A percentile compares a stretch with the other conserved stretches of the same genome.
Evolutionary conservation across 2,888 invertebrate species (phyloP).

Genomic region (Sepioteuthis lessoniana): DNA sequence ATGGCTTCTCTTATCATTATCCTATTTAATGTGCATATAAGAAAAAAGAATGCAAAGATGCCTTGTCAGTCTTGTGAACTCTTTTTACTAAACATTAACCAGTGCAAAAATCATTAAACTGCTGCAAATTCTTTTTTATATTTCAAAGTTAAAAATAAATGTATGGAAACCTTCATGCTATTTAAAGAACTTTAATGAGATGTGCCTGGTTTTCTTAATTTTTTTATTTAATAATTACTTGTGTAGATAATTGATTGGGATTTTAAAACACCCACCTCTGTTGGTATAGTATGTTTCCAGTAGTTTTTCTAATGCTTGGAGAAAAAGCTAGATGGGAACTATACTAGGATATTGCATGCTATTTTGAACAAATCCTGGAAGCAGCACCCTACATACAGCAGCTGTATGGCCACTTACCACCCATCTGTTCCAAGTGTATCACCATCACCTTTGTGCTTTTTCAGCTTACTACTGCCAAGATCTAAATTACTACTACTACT

Average conservation of each 20-base stretch:
- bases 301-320: not conserved
- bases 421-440: no score
- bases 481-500: no score
- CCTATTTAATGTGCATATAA: not conserved
- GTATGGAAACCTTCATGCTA: not conserved
- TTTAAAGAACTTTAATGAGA: not conserved
- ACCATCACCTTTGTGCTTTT: no score
- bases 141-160: not conserved
- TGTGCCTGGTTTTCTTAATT: no score
- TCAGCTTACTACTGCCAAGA: no score
- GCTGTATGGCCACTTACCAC: no score
- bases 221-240: not conserved
- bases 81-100: not conserved
- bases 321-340: no score
- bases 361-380: no score
- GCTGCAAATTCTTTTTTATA: not conserved
- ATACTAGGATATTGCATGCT: no score
- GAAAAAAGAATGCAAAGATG: not conserved
- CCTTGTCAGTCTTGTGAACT: not conserved
- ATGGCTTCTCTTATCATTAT: not conserved
- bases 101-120: not conserved
- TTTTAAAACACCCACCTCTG: not conserved
- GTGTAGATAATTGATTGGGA: not conserved
- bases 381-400: no score
- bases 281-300: not conserved